Evolutionary conservation across 2,113 vertebrate genomes (phyloP).

Genomic region (human (Homo sapiens)): GRCh38 chr20:8621001-8621500

Average conservation of each 20-base stretch:
- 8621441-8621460: background rate
- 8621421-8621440: background rate
- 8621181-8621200: background rate
- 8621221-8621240: background rate
- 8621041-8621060: background rate
- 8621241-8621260: background rate
- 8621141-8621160: background rate
- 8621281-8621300: background rate
- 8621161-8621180: background rate
- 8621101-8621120: background rate
- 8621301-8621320: background rate
- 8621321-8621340: background rate
- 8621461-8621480: background rate
- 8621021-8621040: background rate
- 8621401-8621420: background rate
- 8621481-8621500: background rate
- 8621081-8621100: background rate
- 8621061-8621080: background rate
- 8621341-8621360: background rate
- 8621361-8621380: background rate
- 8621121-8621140: background rate
- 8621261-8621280: too few species aligned
- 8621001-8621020: background rate
- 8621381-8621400: background rate
- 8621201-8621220: background rate